Evolutionary conservation across 1,140 invertebrate species (phyloP).

Genomic region (Paraescarpia echinospica): DNA sequence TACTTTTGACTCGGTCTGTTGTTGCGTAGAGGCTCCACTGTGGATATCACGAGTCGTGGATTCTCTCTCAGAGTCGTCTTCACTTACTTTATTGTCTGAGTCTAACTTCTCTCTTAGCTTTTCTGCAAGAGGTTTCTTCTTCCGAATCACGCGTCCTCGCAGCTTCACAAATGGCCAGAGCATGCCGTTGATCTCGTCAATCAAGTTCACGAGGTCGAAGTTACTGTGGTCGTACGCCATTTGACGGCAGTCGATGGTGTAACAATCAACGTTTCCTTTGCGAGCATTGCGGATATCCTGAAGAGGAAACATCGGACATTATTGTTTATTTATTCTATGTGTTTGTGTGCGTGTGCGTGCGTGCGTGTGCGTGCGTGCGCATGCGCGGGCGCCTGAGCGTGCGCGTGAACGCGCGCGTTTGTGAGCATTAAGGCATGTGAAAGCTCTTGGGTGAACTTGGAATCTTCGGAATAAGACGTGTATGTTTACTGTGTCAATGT

Average conservation of each 20-base stretch:
- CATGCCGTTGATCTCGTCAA: constrained; percentile 44
- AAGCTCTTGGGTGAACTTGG: no score
- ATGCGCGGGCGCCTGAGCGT: neutral
- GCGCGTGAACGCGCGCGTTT: no score
- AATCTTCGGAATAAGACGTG: no score
- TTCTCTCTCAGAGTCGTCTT: neutral
- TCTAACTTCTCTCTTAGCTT: constrained; percentile 7
- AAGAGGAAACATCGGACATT: neutral
- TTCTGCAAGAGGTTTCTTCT: constrained; percentile 10
- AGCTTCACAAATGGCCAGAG: constrained; percentile 38
- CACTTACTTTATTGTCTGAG: neutral
- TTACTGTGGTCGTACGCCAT: constrained; percentile 48
- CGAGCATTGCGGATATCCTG: neutral
- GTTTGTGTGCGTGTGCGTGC: neutral
- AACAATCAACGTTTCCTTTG: constrained; percentile 30
- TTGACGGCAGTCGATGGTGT: constrained; percentile 43
- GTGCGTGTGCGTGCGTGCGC: neutral
- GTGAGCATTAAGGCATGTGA: no score
- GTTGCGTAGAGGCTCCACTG: neutral
- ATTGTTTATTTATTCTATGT: neutral
- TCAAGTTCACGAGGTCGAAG: constrained; percentile 39
- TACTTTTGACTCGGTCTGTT: neutral
- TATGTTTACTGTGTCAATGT: no score
- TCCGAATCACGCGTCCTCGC: neutral
- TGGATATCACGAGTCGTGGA: neutral